Evolutionary conservation across 2,888 invertebrate species (phyloP).

Genomic region (Pollenia angustigena): DNA sequence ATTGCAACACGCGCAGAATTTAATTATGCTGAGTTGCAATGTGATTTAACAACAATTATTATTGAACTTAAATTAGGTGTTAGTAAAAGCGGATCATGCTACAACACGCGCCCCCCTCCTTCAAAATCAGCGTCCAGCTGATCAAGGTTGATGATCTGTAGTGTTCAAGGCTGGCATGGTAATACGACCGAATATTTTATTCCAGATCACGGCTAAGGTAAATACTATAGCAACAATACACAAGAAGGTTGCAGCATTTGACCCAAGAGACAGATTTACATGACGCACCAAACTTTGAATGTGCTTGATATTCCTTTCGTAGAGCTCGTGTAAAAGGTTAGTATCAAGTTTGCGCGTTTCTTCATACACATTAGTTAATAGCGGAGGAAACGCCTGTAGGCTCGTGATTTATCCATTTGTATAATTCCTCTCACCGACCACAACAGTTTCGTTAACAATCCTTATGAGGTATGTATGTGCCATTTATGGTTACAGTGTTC

Average conservation of each 20-base stretch:
- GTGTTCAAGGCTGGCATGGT: neutral
- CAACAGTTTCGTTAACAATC: slow-evolving; percentile 17
- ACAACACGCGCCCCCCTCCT: too few relatives aligned
- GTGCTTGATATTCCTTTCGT: slow-evolving; percentile 9
- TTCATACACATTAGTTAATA: slow-evolving; percentile 5
- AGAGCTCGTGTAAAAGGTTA: slow-evolving; percentile 13
- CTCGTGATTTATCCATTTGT: slow-evolving; percentile 4
- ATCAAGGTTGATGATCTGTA: neutral
- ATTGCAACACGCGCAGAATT: too few relatives aligned
- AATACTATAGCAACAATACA: neutral
- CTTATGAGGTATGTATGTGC: too few relatives aligned
- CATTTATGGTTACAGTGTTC: neutral
- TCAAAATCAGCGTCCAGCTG: neutral
- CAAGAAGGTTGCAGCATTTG: neutral
- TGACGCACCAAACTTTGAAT: neutral
- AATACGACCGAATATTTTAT: slow-evolving; percentile 6
- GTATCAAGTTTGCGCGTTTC: neutral
- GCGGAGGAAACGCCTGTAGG: neutral
- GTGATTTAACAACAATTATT: too few relatives aligned
- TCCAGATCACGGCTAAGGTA: neutral
- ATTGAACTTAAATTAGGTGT: too few relatives aligned
- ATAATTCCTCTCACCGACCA: slow-evolving; percentile 2
- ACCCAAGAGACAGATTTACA: neutral
- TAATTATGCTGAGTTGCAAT: too few relatives aligned
- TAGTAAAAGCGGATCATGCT: too few relatives aligned